Evolutionary conservation across 2,888 invertebrate genomes (phyloP), one percentile per base, ranked within the genome.

Genomic region (Agrochola lychnidis): DNA sequence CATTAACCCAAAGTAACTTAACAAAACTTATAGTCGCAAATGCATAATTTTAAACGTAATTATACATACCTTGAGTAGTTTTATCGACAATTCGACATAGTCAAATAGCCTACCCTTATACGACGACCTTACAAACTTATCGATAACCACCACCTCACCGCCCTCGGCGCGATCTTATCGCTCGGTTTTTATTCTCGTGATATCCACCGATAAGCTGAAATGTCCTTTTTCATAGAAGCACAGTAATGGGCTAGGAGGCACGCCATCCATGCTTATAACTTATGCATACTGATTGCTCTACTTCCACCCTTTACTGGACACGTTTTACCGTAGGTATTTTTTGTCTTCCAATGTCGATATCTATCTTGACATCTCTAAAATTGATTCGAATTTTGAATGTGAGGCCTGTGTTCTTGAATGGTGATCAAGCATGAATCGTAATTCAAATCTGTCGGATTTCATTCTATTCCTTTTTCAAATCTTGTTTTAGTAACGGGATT

Each of bases 171-270:
- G 96, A 96, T 96, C 94, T 96, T 96, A 96, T 96, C 96, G 89
- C 86, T 74, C 87, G 82, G 94, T 95, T 96, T 96, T 96, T 96
- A 96, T 96, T 96, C 96, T 95, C 94, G 94, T 95, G 96, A 96
- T 96, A 96, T 94, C 95, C 95, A 91, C 87, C 94, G 96, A 96
- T 96, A 96, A 96, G 93, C 91, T 91, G 93, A 95, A 96, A 96
- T 96, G 96, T 96, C 96, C 96, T 96, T 96, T 96, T 96, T 95
- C 96, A 96, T 96, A 96, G 96, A 96, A 96, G 93, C 91, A 87
- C 94, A 92, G 93, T 96, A 96, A 96, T 96, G 96, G 96, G 91
- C 89, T 90, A 90, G 91, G 90, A 95, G 92, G 94, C 96, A 96
- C 96, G 96, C 96, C 90, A 96, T 90, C 93, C 91, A 73, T 83